Evolutionary conservation across 1,140 invertebrate species (phyloP), one percentile per base, ranked within the genome.

Genomic region (Diabrotica undecimpunctata): DNA sequence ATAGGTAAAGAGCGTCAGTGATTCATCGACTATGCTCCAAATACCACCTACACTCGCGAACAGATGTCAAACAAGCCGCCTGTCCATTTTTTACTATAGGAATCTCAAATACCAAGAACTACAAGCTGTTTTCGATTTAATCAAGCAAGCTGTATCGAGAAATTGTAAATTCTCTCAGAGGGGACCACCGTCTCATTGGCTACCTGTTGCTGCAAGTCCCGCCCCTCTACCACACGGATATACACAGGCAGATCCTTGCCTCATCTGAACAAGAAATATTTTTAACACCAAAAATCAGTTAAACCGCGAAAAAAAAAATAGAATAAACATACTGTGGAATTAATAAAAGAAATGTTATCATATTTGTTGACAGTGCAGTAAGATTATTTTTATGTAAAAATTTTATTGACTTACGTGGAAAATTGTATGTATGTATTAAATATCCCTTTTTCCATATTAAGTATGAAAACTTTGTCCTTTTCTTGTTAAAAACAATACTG

Each of bases 181-280:
- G 57, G 59, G 65, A 62, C 38, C 54, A 46, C 38, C 62, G 60
- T 52, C 65, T 68, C 62, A 73, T 73, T 73, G 72, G 72, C 72
- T 70, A 73, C 72, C 70, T 73, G 72, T 73, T 73, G 72, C 66
- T 63, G 54, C 55, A 46, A 41, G 64, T 67, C 69, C 65, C 67
- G 67, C 67, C 70, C 67, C 58, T 62, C 50, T 52, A 64, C 69
- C 69, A 52, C 63, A 14, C 54, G 54, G 67, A 54, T 66, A 64
- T 57, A 61, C n/a, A 10, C 54, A 7, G 12, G 9, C 9, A 54
- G 8, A 35, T 25, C 25, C 25, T 25, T 25, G 25, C 25, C 25
- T 25, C 25, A 25, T 25, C 25, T 25, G 25, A 25, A 25, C 25
- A 25, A 25, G 25, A 25, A 25, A 25, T 4, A n/a, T 25, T 25